phyloP scores from a whole-genome alignment of 2,888 invertebrate genomes.

The Biston betularia region DNA sequence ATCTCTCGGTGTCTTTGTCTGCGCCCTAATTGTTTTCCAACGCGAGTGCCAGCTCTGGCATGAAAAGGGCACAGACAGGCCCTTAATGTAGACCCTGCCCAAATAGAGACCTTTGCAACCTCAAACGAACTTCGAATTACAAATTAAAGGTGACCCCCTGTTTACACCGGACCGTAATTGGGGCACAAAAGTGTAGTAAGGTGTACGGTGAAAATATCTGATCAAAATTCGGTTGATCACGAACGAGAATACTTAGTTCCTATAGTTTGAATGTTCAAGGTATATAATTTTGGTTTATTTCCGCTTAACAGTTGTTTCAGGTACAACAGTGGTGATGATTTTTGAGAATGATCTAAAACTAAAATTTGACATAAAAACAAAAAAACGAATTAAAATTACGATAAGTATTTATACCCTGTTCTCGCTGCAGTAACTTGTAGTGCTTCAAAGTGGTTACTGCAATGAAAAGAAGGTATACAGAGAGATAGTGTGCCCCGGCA shows the following conservation, averaged over 20 bases:
- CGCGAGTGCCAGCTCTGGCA: conserved; percentile 54
- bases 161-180: conserved; percentile 51
- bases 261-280: too few species aligned
- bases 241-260: background rate
- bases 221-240: background rate
- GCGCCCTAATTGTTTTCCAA: conserved; percentile 61
- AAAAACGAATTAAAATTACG: too few species aligned
- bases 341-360: too few species aligned
- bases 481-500: too few species aligned
- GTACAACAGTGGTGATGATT: too few species aligned
- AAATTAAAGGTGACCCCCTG: conserved; percentile 62
- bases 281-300: too few species aligned
- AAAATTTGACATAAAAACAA: too few species aligned
- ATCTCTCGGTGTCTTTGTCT: conserved; percentile 5
- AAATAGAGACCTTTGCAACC: conserved; percentile 68
- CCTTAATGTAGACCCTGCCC: conserved; percentile 60
- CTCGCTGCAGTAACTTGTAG: too few species aligned
- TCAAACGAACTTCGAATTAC: conserved; percentile 74
- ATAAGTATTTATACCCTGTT: too few species aligned
- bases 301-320: too few species aligned
- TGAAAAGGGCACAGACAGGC: conserved; percentile 58
- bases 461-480: too few species aligned
- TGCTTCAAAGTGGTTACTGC: too few species aligned
- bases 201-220: background rate
- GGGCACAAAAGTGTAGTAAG: conserved; percentile 5